phyloP scores from a whole-genome alignment of 1,140 invertebrate genomes.

The Parapsyche elsis region DNA sequence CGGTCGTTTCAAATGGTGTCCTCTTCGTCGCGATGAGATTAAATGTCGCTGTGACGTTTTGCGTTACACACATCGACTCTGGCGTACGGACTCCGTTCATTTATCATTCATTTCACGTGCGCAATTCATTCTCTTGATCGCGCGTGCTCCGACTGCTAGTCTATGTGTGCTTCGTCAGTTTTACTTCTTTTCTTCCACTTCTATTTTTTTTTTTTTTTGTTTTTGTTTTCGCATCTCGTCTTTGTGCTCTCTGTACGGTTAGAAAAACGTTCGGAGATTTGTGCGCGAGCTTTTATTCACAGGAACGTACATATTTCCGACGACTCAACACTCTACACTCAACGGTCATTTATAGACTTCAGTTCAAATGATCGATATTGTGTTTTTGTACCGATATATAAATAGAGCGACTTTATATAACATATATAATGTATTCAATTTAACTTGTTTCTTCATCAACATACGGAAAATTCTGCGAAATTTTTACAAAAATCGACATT shows the following conservation, averaged over 20 bases:
- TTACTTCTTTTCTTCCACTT: not conserved
- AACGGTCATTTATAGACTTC: too few species aligned
- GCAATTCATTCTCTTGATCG: conserved; percentile 50
- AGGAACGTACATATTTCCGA: too few species aligned
- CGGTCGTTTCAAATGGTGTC: not conserved
- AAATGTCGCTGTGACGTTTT: conserved; percentile 20
- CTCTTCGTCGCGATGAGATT: not conserved
- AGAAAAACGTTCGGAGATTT: too few species aligned
- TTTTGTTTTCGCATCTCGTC: not conserved
- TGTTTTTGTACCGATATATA: too few species aligned
- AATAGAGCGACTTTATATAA: too few species aligned
- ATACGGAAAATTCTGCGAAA: too few species aligned
- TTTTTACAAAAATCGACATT: too few species aligned
- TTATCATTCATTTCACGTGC: conserved; percentile 48
- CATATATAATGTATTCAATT: too few species aligned
- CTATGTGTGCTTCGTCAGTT: not conserved
- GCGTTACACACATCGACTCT: conserved; percentile 2
- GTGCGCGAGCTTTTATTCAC: too few species aligned
- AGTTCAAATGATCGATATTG: too few species aligned
- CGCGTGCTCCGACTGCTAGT: conserved; percentile 41
- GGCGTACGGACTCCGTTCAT: conserved; percentile 5
- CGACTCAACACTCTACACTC: too few species aligned
- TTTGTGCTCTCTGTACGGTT: not conserved
- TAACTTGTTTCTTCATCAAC: too few species aligned
- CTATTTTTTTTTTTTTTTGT: not conserved